A percentile compares a stretch with the other conserved stretches of the same genome.
Conservation (phyloP, 2,888 invertebrate genomes). For the Cosmopolites sordidus region DNA sequence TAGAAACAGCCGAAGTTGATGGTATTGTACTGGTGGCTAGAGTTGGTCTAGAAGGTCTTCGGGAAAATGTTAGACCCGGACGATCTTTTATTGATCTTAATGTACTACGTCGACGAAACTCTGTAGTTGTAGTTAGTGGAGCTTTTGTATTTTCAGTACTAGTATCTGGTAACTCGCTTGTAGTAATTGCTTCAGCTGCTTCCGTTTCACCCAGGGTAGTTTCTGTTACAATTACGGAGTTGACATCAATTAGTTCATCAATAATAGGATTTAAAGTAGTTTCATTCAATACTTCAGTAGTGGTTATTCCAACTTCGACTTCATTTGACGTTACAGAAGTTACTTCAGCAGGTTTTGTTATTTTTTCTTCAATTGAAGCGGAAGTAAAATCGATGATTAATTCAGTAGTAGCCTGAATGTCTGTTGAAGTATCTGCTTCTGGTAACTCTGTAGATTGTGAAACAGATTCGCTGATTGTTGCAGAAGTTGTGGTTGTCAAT, state of each 20-base stretch:
- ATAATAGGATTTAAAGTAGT: slow-evolving; percentile 4
- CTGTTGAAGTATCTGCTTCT: background rate
- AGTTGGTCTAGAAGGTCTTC: slow-evolving; percentile 16
- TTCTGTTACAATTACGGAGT: background rate
- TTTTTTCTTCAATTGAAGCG: background rate
- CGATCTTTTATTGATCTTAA: slow-evolving; percentile 30
- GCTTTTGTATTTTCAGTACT: slow-evolving; percentile 11
- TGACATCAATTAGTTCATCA: slow-evolving; percentile 2
- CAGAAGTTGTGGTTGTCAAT: background rate
- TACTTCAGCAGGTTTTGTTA: background rate
- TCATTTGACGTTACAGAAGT: background rate
- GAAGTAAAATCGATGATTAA: background rate
- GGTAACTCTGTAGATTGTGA: background rate
- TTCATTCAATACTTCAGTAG: slow-evolving; percentile 6
- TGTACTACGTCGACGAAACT: slow-evolving; percentile 28
- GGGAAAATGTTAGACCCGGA: slow-evolving; percentile 29
- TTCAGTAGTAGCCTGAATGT: background rate
- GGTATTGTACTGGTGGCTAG: slow-evolving; percentile 21
- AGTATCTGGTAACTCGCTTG: slow-evolving; percentile 9
- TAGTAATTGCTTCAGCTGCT: slow-evolving; percentile 2
- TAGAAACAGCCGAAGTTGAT: slow-evolving; percentile 25
- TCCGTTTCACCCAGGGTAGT: slow-evolving; percentile 1
- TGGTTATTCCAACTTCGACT: background rate
- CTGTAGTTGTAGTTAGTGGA: slow-evolving; percentile 19
- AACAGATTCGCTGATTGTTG: background rate